Evolutionary conservation across 2,797 vertebrate genomes (phyloP).

Genomic region (Podarcis siculus): DNA sequence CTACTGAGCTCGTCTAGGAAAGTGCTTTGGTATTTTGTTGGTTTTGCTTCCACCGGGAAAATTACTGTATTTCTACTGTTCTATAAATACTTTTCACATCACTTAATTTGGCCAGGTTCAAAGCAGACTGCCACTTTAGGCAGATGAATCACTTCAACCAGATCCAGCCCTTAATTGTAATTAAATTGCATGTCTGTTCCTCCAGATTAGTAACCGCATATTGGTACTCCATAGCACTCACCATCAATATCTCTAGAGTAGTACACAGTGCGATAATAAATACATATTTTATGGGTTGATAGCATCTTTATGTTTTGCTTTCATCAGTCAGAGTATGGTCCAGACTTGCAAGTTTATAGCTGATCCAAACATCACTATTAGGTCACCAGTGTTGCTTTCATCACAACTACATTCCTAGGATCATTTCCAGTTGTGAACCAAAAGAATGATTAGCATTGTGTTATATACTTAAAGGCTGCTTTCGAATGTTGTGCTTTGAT

Average conservation of each 20-base stretch:
- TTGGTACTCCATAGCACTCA: not conserved
- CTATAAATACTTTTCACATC: constrained; percentile 12
- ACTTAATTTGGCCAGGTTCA: constrained; percentile 22
- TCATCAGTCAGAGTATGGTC: not conserved
- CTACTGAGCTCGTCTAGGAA: constrained; percentile 2
- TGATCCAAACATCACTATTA: not conserved
- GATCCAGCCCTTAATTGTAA: constrained; percentile 20
- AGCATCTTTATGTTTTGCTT: not conserved
- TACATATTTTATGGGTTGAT: not conserved
- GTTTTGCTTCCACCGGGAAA: constrained; percentile 18
- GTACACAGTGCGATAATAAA: not conserved
- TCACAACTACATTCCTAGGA: not conserved
- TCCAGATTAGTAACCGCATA: constrained; percentile 4
- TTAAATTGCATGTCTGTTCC: constrained; percentile 20
- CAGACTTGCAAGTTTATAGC: not conserved
- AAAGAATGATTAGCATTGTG: not conserved
- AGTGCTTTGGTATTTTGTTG: constrained; percentile 30
- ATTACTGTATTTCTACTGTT: constrained; percentile 10
- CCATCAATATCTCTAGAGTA: not conserved
- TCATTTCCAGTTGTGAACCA: not conserved
- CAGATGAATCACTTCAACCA: not conserved
- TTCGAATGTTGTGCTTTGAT: not conserved
- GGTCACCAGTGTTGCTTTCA: not conserved
- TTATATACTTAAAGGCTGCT: not conserved
- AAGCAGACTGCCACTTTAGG: constrained; percentile 8